Base-by-base conservation (phyloP, 1,140 invertebrate species). In the Orius laevigatus region DNA sequence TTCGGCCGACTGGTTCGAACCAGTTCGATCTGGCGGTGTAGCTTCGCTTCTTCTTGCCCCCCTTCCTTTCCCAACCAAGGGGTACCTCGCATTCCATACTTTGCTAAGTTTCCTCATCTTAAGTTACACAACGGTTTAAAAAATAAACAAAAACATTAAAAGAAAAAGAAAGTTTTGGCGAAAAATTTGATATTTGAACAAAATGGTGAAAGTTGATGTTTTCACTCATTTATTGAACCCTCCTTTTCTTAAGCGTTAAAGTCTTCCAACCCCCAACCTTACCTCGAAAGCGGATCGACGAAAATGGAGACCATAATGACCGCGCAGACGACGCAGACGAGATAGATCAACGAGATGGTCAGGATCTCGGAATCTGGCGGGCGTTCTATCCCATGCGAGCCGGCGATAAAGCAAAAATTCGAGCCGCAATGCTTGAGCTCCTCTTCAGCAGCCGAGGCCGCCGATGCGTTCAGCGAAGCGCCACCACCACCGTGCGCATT, bases 281-380 rank as follows among this genome's bases (percentile, higher is more conserved):
- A 85, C 75, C 84, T 82, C 50, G 83, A 83, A 0, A 94, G 71
- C 6, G 88, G 84, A 68, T 96, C 91, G 18, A 98, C 75, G 46
- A 94, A 79, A 4, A 91, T 59, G 2, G 79, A 81, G 36, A 96
- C 80, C 54, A 95, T 80, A 19, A 86, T 66, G 0, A 88, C 79
- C 2, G 89, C 90, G 2, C 88, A 65, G 19, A 89, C 59, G 12
- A 92, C 82, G 60, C 85, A 93, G 0, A 74, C 77, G 15, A 94
- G 67, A 63, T 94, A 95, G 54, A 96, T 90, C 46, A 81, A 77
- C 19, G 81, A 80, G 58, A 95, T 83, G 59, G 82, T 82, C 63
- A 83, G 85, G 61, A 90, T 84, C 67, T 90, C 82, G 39, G 74
- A 72, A 62, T 86, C 80, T 39, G 79, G 78, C 2, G 86, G 86